Evolutionary conservation across 64 coral and sea anemone species (phyloP), one percentile per base, ranked within the genome.

Genomic region (Pachyseris speciosa): DNA sequence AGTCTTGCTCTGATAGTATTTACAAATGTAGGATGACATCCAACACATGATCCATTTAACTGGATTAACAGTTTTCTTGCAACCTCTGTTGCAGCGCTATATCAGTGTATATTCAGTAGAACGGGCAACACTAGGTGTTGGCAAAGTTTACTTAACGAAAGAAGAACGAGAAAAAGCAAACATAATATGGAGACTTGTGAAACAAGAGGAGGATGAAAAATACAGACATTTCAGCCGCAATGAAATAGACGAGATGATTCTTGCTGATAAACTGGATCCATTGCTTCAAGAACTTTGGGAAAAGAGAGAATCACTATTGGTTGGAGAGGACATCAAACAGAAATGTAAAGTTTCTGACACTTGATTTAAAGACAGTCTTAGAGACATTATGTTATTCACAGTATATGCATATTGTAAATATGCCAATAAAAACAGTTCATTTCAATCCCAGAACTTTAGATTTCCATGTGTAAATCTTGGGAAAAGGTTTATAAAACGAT

Each of bases 181-280:
- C 9, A 67, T 57, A 51, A n/a, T 96, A 13, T 96, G 94, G 94
- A 87, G 27, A 48, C 76, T 96, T 49, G 72, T 96, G 15, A 92
- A 88, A 40, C 77, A 81, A 25, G 53, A 34, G 13, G 45, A 51
- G 20, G 76, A 71, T 24, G 75, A 80, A 30, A 42, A 88, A 24
- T 88, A 84, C 44, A 57, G 74, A 28, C 83, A 44, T 9, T 92
- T 92, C 74, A 96, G 94, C 43, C 59, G 75, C 75, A 96, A 96
- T 64, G 94, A 96, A 88, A 92, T 96, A 50, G 75, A 78, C 8
- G 94, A 96, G 36, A 96, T 96, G 94, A 71, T 96, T 61, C 53
- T 92, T 43, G 94, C 58, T 17, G 44, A 67, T 37, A 72, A 77
- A 7, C 84, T 96, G 34, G 74, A 92, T 31, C 77, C 94, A 34